These are phyloP conservation scores for Drosophila albomicans DNA, from an alignment of 1,140 invertebrate species.

Conservation along the genomic window DNA sequence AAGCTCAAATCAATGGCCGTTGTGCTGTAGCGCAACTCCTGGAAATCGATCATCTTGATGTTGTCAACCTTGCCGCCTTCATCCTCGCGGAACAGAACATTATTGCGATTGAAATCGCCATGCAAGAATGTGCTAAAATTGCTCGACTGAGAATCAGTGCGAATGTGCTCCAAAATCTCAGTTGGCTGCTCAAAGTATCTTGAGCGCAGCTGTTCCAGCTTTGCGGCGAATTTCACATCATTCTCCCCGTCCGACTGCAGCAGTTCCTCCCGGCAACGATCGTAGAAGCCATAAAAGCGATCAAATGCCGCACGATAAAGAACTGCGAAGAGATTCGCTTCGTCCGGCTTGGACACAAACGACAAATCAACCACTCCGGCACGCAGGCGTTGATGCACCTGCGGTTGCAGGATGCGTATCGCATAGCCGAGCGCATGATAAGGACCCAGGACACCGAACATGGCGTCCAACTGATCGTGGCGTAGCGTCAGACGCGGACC, in stretches of 20 bases:
- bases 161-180: conserved; percentile 63
- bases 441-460: conserved; percentile 61
- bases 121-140: conserved; percentile 74
- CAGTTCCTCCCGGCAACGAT: conserved; percentile 39
- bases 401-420: conserved; percentile 57
- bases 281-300: conserved; percentile 73
- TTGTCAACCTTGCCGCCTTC: conserved; percentile 47
- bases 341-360: conserved; percentile 41
- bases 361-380: conserved; percentile 52
- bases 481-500: conserved; percentile 68
- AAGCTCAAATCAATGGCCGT: conserved; percentile 75
- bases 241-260: neutral
- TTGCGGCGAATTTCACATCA: neutral
- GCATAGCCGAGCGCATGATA: conserved; percentile 79
- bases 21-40: conserved; percentile 76
- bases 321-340: conserved; percentile 47
- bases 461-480: conserved; percentile 67
- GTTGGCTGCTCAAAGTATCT: conserved; percentile 60
- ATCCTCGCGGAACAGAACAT: conserved; percentile 72
- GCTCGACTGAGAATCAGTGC: conserved; percentile 46
- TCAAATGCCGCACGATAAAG: conserved; percentile 70
- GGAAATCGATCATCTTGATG: conserved; percentile 80
- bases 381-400: conserved; percentile 53
- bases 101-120: conserved; percentile 83
- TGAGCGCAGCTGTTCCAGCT: conserved; percentile 54